Conservation (phyloP, 1,140 invertebrate genomes). For the Pomacea maculata region DNA sequence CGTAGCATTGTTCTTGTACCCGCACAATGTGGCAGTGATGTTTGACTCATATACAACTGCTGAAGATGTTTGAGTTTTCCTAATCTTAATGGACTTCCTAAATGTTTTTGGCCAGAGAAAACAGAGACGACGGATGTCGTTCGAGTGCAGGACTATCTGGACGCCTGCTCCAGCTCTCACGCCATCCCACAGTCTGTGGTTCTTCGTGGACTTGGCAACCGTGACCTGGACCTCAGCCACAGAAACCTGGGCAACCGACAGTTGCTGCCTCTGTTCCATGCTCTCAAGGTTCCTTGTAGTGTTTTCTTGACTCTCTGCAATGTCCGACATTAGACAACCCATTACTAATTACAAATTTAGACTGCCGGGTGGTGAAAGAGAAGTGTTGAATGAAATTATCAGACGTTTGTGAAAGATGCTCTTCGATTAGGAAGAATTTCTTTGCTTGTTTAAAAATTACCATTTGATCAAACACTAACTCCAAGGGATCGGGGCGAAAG, state of each 20-base stretch:
- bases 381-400: too few species aligned
- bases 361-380: too few species aligned
- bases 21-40: not conserved
- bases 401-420: too few species aligned
- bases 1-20: not conserved
- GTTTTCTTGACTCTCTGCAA: too few species aligned
- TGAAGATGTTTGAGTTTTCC: not conserved
- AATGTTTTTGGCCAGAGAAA: not conserved
- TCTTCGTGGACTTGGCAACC: not conserved
- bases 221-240: conserved; percentile 5
- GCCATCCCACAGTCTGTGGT: conserved; percentile 4
- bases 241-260: not conserved
- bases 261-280: not conserved
- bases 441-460: too few species aligned
- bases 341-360: too few species aligned
- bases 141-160: not conserved
- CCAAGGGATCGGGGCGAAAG: too few species aligned
- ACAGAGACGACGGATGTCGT: not conserved
- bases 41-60: not conserved
- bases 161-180: not conserved
- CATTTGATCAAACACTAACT: too few species aligned
- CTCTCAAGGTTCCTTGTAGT: not conserved
- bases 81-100: not conserved
- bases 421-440: too few species aligned
- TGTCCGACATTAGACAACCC: too few species aligned